Evolutionary conservation across 2,888 invertebrate genomes (phyloP), one percentile per base, ranked within the genome.

Genomic region (Dryocosmus kuriphilus): DNA sequence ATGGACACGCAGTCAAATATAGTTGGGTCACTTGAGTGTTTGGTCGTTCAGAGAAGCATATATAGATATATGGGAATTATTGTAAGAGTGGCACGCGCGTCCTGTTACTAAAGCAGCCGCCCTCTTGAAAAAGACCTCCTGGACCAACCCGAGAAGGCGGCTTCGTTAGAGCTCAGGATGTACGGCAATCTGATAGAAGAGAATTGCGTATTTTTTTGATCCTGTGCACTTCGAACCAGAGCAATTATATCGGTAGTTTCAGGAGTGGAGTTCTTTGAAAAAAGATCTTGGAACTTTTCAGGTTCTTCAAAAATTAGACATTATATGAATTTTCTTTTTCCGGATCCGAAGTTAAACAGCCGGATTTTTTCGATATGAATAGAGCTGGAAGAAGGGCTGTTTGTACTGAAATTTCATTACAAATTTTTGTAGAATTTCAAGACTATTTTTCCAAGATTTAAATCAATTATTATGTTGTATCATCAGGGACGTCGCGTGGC

Each of bases 21-120:
- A 76, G 63, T 76, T 78, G 51, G 22, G 22, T 51, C 51, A 55
- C 51, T 55, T 55, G 51, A 22, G 51, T 51, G 46, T 51, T 51
- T n/a, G 7, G n/a, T 51, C 57, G 24, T 24, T 24, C 55, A 57
- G 22, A 46, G 24, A 27, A 67, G 9, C 24, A 9, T 27, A 1
- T 65, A 30, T 5, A 71, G 24, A 41, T 67, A 14, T 79, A 38
- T 55, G 60, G 62, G 24, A 75, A 51, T 65, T 38, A 51, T 80
- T 82, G 75, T 76, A 80, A 81, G 86, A 84, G 84, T 82, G 87
- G 87, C 88, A 88, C 89, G 87, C 89, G 90, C 89, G 86, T 91
- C 91, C 84, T 85, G 87, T 91, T 91, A 90, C 91, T 88, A 91
- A 91, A 91, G 90, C 84, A 82, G 86, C 89, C 88, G 88, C 86